Conservation (phyloP, 1,140 invertebrate species). For the Ips nitidus region DNA sequence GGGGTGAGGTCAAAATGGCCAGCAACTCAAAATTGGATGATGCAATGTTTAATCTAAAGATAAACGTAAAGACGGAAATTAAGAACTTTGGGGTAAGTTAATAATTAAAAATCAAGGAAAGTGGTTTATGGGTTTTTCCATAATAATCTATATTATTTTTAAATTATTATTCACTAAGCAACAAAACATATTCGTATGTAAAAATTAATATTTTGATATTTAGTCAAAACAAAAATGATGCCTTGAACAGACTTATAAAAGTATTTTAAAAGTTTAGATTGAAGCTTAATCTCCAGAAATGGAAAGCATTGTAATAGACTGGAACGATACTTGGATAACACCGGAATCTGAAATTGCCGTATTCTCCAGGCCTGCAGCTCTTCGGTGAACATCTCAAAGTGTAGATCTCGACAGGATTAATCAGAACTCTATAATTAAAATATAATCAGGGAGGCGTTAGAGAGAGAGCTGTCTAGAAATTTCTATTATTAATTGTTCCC, state of each 20-base stretch:
- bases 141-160: no score
- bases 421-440: slow-evolving; percentile 28
- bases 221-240: no score
- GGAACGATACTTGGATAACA: not conserved
- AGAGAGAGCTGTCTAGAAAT: slow-evolving; percentile 11
- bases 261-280: no score
- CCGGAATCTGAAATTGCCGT: slow-evolving; percentile 1
- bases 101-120: slow-evolving; percentile 4
- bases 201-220: no score
- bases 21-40: slow-evolving; percentile 7
- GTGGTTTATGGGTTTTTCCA: not conserved
- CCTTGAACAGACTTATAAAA: no score
- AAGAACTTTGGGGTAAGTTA: slow-evolving; percentile 21
- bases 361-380: slow-evolving; percentile 1
- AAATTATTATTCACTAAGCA: no score
- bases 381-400: slow-evolving; percentile 20
- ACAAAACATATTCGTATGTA: no score
- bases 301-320: not conserved
- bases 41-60: slow-evolving; percentile 1
- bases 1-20: slow-evolving; percentile 3
- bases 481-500: slow-evolving; percentile 23
- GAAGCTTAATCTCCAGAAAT: no score
- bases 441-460: slow-evolving; percentile 18
- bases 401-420: slow-evolving; percentile 23
- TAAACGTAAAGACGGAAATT: slow-evolving; percentile 18